These are phyloP conservation scores for Brachylomia viminalis DNA, from an alignment of 2,888 invertebrate species.

Conservation along the genomic window DNA sequence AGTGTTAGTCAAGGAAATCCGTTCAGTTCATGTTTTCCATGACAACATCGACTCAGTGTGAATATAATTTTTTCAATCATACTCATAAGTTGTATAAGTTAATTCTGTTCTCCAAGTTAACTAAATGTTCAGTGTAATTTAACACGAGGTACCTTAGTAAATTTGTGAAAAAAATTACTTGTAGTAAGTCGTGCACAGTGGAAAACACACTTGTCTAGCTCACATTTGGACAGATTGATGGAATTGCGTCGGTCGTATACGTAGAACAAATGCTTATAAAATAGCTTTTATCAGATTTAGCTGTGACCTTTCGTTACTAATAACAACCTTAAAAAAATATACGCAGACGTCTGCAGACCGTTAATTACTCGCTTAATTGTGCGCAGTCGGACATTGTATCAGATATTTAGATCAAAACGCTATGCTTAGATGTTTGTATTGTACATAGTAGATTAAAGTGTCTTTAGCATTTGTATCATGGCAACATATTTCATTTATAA, in stretches of 20 bases:
- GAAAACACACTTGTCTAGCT: slow-evolving; percentile 76
- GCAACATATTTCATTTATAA: slow-evolving; percentile 59
- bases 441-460: slow-evolving; percentile 32
- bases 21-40: slow-evolving; percentile 60
- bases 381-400: slow-evolving; percentile 23
- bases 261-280: slow-evolving; percentile 82
- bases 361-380: slow-evolving; percentile 62
- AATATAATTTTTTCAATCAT: not conserved
- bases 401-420: slow-evolving; percentile 31
- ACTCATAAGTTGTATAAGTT: not conserved
- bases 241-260: slow-evolving; percentile 79
- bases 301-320: slow-evolving; percentile 75
- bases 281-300: slow-evolving; percentile 81
- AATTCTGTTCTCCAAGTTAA: not conserved
- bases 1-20: slow-evolving; percentile 74
- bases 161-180: slow-evolving; percentile 2
- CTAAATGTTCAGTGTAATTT: slow-evolving; percentile 1
- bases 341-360: slow-evolving; percentile 50
- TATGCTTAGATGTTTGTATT: slow-evolving; percentile 5
- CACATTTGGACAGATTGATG: slow-evolving; percentile 82
- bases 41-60: not conserved
- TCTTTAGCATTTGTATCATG: slow-evolving; percentile 46
- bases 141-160: slow-evolving; percentile 17
- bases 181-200: slow-evolving; percentile 72
- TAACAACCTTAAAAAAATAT: slow-evolving; percentile 70